A percentile compares a stretch with the other conserved stretches of the same genome.
Conservation (phyloP, 2,797 vertebrate species). For the Chiroxiphia lanceolata region DNA sequence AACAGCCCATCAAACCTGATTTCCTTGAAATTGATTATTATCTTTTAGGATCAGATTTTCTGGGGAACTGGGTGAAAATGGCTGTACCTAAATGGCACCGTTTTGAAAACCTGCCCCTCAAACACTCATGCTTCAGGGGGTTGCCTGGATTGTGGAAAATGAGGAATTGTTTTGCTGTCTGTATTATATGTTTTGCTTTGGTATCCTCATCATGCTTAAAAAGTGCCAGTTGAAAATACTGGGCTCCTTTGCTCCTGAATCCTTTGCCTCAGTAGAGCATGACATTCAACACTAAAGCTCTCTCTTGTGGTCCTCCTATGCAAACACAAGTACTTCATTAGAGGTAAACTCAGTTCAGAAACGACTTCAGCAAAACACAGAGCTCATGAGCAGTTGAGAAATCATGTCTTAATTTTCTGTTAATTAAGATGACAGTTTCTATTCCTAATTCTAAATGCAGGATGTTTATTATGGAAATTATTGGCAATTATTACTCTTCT, state of each 20-base stretch:
- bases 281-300: conserved; percentile 62
- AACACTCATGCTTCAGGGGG: background rate
- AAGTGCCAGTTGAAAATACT: background rate
- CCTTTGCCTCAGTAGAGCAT: background rate
- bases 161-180: background rate
- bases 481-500: background rate
- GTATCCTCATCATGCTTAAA: background rate
- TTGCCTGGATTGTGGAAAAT: background rate
- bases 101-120: background rate
- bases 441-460: background rate
- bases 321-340: conserved; percentile 13
- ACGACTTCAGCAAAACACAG: background rate
- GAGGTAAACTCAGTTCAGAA: background rate
- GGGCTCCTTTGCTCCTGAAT: background rate
- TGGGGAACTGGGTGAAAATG: background rate
- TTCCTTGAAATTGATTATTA: background rate
- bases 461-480: background rate
- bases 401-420: background rate
- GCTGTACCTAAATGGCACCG: background rate
- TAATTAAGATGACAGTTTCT: background rate
- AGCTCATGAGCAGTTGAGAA: background rate
- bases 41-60: background rate
- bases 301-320: conserved; percentile 61
- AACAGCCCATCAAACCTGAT: background rate
- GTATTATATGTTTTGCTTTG: background rate